Evolutionary conservation across 2,797 vertebrate species (phyloP).

Genomic region (Parambassis ranga): DNA sequence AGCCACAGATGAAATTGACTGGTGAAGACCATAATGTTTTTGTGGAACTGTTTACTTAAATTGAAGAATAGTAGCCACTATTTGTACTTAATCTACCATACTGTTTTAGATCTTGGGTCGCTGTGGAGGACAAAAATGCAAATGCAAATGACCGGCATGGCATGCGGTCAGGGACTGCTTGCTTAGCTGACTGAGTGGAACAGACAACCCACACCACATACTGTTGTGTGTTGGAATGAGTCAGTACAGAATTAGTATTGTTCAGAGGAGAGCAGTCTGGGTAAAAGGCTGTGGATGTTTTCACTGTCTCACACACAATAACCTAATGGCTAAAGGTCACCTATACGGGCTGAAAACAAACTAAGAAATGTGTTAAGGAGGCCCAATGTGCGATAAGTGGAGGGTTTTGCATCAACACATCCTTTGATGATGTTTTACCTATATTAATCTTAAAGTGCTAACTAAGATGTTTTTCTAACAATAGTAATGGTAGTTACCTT

Average conservation of each 20-base stretch:
- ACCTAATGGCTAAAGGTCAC: slow-evolving; percentile 29
- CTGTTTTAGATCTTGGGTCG: not conserved
- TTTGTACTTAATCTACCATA: too few relatives aligned
- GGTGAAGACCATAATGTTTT: not conserved
- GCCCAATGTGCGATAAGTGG: not conserved
- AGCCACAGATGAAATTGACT: not conserved
- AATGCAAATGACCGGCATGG: slow-evolving; percentile 45
- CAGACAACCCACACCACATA: slow-evolving; percentile 45
- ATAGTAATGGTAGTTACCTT: too few relatives aligned
- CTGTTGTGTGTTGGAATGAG: slow-evolving; percentile 8
- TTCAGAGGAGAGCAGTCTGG: slow-evolving; percentile 6
- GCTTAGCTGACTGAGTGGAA: slow-evolving; percentile 28
- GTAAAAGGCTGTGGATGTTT: slow-evolving; percentile 7
- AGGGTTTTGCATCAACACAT: slow-evolving; percentile 24
- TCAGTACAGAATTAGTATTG: slow-evolving; percentile 51
- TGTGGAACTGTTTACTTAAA: not conserved
- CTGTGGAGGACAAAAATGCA: slow-evolving; percentile 1
- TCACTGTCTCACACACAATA: slow-evolving; percentile 1
- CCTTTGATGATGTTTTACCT: not conserved
- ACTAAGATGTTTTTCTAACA: not conserved
- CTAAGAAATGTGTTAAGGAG: slow-evolving; percentile 4
- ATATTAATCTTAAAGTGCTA: not conserved
- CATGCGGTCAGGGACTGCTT: slow-evolving; percentile 32
- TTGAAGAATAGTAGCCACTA: not conserved
- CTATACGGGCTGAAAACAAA: slow-evolving; percentile 40